Percentiles rank a stretch among this genome's conserved stretches.
phyloP scores from a whole-genome alignment of 2,888 invertebrate species.

The Homarus gammarus region DNA sequence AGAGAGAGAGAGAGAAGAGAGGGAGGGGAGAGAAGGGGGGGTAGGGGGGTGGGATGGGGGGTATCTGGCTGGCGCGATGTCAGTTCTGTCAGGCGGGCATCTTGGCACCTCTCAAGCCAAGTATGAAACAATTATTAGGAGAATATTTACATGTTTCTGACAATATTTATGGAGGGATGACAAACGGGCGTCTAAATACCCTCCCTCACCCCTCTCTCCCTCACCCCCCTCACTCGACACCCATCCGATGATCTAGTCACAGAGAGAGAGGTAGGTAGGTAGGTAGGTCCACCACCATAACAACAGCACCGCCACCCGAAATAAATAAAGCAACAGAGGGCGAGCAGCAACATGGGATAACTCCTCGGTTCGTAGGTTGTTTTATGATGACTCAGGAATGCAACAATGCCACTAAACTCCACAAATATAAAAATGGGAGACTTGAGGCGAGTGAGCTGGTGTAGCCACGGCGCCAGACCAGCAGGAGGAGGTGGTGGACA shows the following conservation, averaged over 20 bases:
- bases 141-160: constrained; percentile 49
- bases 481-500: constrained; percentile 2
- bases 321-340: constrained; percentile 9
- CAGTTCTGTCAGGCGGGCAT: constrained; percentile 32
- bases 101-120: constrained; percentile 45
- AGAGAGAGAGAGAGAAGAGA: background rate
- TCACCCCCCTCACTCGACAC: no score
- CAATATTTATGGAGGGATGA: constrained; percentile 5
- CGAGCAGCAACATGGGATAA: constrained; percentile 11
- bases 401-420: constrained; percentile 63
- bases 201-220: constrained; percentile 1
- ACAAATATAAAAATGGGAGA: constrained; percentile 60
- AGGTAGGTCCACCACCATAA: no score
- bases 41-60: background rate
- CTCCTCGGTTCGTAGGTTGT: constrained; percentile 47
- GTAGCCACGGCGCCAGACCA: no score
- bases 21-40: constrained; percentile 6
- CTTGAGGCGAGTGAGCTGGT: no score
- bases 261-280: constrained; percentile 9
- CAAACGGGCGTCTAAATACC: no score
- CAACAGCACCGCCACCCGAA: no score
- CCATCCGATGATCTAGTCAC: no score
- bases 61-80: constrained; percentile 28
- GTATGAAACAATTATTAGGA: constrained; percentile 51
- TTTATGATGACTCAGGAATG: constrained; percentile 66